Evolutionary conservation across 2,113 vertebrate genomes (phyloP), one percentile per base, ranked within the genome.

Genomic region (Nothocercus julius): DNA sequence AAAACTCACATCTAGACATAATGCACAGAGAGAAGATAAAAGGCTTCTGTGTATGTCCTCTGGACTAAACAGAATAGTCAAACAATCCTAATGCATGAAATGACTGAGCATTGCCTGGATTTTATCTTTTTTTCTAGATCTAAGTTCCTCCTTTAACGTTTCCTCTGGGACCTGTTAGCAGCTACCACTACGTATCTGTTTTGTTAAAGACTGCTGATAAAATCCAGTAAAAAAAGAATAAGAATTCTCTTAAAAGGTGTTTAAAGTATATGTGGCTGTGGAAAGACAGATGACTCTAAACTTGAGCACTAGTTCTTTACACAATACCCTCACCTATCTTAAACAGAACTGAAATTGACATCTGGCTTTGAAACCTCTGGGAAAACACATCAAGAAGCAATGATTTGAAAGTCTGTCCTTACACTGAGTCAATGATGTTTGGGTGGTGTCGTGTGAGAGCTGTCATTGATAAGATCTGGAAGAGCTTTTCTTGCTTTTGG

Each of bases 121-220:
- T 91, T 95, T 90, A 47, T 90, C 68, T 93, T 75, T 83, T 91
- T 69, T 27, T 87, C 44, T 87, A 82, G 27, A 70, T 90, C 72
- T 92, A 81, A 85, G 40, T 72, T 89, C 45, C 45, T 93, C 21
- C 61, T 94, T 76, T 89, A 93, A 92, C 22, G 21, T 67, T 88
- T 93, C 78, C 36, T 44, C 2, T 13, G 81, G 82, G 79, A 73
- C 62, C 30, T 13, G 8, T 40, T 87, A 70, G n/a, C 81, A 87
- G 13, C 8, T 73, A 75, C 19, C 15, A 12, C 9, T 42, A 85
- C 34, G 69, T n/a, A 63, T 20, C 44, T 76, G 40, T 85, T 90
- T 70, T 66, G 11, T 49, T 81, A 69, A 84, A 79, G 40, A 54
- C 7, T 59, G 0, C 21, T 90, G 70, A 68, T 66, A 83, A 85